phyloP scores from a whole-genome alignment of 2,113 vertebrate genomes.

The Myanophis thanlyinensis region DNA sequence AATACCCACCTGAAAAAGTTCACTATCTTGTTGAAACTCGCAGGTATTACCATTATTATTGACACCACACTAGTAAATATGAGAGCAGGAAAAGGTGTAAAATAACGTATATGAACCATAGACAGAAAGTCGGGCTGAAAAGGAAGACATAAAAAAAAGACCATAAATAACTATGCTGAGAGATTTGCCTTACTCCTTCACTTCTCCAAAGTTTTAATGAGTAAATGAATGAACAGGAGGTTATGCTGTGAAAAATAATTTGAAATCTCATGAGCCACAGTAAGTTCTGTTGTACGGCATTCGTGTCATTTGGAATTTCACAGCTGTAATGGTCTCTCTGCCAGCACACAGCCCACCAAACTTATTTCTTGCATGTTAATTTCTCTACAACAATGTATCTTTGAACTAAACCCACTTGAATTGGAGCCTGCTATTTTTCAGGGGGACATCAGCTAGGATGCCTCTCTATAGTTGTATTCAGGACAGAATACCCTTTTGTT shows the following conservation, averaged over 20 bases:
- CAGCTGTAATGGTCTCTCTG: neutral
- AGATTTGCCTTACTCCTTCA: neutral
- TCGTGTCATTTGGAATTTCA: neutral
- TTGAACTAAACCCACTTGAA: neutral
- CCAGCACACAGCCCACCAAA: neutral
- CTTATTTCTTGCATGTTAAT: neutral
- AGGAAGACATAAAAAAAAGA: constrained; percentile 13
- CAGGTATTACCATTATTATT: constrained; percentile 79
- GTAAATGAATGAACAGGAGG: neutral
- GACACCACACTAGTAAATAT: constrained; percentile 79
- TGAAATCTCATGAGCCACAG: neutral
- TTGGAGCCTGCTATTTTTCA: neutral
- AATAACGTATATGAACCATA: constrained; percentile 78
- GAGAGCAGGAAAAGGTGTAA: constrained; percentile 84
- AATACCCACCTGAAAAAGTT: constrained; percentile 81
- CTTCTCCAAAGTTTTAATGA: neutral
- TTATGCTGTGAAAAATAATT: accelerated
- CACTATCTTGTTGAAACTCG: constrained; percentile 81
- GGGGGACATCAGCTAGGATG: neutral
- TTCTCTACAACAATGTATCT: neutral
- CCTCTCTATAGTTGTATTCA: neutral
- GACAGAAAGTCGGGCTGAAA: constrained; percentile 82
- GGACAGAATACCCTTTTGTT: neutral
- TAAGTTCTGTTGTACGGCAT: constrained; percentile 6
- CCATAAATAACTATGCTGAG: neutral